Evolutionary conservation across 2,113 vertebrate genomes (phyloP), one percentile per base, ranked within the genome.

Genomic region (Grallaria varia): DNA sequence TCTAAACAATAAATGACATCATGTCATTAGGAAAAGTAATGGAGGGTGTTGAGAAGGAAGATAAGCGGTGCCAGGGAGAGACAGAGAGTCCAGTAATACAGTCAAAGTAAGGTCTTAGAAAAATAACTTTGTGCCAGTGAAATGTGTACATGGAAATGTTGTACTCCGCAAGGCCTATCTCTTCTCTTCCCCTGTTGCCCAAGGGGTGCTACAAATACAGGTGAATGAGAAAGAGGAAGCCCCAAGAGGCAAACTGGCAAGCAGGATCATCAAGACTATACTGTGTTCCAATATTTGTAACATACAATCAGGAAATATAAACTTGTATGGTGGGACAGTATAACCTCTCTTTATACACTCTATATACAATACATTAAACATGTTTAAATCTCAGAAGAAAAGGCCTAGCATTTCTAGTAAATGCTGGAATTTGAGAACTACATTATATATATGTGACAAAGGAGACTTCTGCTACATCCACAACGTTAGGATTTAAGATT

Each of bases 161-260:
- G 9, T 40, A 14, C 30, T 39, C 24, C 31, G 12, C 18, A 79
- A 89, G 16, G 16, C 13, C 42, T 37, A 39, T 6, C 33, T 82
- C 33, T 83, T 53, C 23, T 58, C 25, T 63, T 67, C 66, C 40
- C 20, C 9, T 0, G 0, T 40, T 39, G 74, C 42, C 37, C 37
- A 66, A n/a, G 84, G 25, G 17, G 20, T 56, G 14, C 6, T 87
- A 50, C 25, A 92, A 78, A 62, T 45, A 44, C 1, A 74, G 22
- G 13, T 45, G 39, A 67, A 81, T 24, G 78, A 87, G 28, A 58
- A 87, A 45, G 23, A 84, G n/a, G 42, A 84, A 71, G 39, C 10
- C 25, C 2, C 10, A 72, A 63, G 44, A 71, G 28, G 40, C 10
- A 81, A 81, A 84, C 55, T 24, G 37, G 28, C 22, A 77, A 89